Conservation (phyloP, 2,113 vertebrate species). For the Anarhynchus alexandrinus region DNA sequence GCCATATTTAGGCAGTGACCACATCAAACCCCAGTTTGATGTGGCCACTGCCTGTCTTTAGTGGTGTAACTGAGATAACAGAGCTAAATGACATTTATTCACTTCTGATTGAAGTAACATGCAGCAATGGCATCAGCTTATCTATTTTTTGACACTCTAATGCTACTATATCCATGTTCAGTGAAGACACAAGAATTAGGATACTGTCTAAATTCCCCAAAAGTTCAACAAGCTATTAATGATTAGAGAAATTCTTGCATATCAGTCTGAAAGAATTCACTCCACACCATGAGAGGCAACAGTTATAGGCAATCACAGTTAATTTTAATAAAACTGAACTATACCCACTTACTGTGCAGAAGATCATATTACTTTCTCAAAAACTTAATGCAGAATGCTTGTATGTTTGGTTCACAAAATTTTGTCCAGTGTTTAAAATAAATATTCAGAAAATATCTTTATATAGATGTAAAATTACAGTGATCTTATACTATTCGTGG, state of each 20-base stretch:
- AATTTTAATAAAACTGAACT: neutral
- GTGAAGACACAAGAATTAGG: neutral
- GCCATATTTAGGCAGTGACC: neutral
- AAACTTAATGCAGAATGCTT: neutral
- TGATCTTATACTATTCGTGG: neutral
- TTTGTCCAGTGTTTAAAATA: neutral
- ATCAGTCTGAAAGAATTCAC: neutral
- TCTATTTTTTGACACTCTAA: neutral
- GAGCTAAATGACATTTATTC: neutral
- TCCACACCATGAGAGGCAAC: neutral
- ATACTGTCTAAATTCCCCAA: neutral
- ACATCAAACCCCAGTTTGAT: neutral
- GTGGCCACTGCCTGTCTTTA: neutral
- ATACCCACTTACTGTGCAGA: neutral
- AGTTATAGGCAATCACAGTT: neutral
- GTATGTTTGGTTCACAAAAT: neutral
- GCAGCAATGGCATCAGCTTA: neutral
- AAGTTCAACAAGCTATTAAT: neutral
- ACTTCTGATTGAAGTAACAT: neutral
- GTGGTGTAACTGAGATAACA: neutral
- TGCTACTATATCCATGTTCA: neutral
- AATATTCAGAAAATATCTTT: neutral
- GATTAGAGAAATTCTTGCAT: neutral
- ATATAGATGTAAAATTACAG: neutral
- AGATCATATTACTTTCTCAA: neutral